phyloP scores from a whole-genome alignment of 2,113 vertebrate genomes.

The Nicator chloris region DNA sequence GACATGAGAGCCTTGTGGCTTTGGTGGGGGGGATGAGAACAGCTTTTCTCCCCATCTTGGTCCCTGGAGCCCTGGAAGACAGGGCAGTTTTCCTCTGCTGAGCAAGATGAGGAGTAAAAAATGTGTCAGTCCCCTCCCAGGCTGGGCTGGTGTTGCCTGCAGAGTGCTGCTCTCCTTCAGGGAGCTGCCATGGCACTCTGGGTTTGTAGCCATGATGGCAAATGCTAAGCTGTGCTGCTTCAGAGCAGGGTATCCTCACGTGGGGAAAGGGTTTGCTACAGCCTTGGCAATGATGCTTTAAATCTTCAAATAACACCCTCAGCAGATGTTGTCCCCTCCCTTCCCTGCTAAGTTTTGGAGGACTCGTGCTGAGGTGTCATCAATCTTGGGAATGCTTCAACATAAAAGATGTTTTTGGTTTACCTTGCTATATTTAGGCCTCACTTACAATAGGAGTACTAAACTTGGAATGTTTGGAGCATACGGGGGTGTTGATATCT shows the following conservation, averaged over 20 bases:
- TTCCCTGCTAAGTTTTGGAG: background rate
- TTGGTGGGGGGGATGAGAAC: background rate
- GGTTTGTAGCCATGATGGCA: background rate
- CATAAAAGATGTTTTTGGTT: constrained; percentile 52
- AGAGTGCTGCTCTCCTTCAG: background rate
- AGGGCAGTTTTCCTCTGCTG: background rate
- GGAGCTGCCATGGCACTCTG: background rate
- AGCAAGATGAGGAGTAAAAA: background rate
- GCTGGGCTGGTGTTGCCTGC: background rate
- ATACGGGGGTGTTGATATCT: constrained; percentile 49
- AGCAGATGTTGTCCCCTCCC: background rate
- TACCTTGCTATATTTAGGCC: constrained; percentile 55
- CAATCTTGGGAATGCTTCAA: background rate
- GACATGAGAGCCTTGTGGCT: background rate
- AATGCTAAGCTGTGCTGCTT: background rate
- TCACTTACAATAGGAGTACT: constrained; percentile 46
- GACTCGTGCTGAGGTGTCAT: background rate
- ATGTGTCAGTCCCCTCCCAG: background rate
- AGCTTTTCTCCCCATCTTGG: background rate
- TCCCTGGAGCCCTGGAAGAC: background rate
- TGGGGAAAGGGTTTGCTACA: background rate
- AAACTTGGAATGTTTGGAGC: constrained; percentile 60
- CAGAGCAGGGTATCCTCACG: background rate
- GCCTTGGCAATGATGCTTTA: background rate
- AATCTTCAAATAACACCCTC: background rate